Conservation (phyloP, 2,888 invertebrate genomes). For the Agonopterix heracliana region DNA sequence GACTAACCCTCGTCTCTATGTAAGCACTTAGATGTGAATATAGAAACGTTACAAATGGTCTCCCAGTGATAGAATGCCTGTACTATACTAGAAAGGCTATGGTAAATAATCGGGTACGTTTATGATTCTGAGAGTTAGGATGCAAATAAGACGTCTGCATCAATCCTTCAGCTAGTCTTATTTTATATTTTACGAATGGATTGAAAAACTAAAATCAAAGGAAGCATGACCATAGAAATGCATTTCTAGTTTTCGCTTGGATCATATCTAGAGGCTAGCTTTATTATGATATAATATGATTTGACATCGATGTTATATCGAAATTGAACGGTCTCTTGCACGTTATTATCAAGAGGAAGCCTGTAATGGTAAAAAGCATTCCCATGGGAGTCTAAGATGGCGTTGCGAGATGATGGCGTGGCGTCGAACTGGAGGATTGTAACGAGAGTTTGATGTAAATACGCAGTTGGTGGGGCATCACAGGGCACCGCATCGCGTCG, state of each 20-base stretch:
- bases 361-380: constrained; percentile 16
- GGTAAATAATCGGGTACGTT: no score
- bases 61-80: background rate
- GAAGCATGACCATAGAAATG: background rate
- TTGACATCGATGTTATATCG: no score
- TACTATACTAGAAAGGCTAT: background rate
- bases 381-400: constrained; percentile 26
- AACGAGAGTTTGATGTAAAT: constrained; percentile 69
- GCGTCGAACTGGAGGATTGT: constrained; percentile 32
- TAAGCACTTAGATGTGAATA: constrained; percentile 24
- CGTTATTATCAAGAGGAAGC: background rate
- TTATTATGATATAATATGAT: no score
- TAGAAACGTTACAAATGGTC: constrained; percentile 10
- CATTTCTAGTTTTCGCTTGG: background rate
- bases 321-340: no score
- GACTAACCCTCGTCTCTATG: constrained; percentile 51
- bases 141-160: background rate
- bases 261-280: no score
- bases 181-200: no score
- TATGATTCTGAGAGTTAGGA: background rate
- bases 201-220: no score
- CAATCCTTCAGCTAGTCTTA: no score
- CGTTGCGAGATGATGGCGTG: constrained; percentile 11
- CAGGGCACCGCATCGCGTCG: constrained; percentile 19
- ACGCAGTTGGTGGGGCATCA: constrained; percentile 18